Percentiles rank a stretch among this genome's conserved stretches.
Evolutionary conservation across 2,888 invertebrate species (phyloP).

Genomic region (Chouioia cunea): DNA sequence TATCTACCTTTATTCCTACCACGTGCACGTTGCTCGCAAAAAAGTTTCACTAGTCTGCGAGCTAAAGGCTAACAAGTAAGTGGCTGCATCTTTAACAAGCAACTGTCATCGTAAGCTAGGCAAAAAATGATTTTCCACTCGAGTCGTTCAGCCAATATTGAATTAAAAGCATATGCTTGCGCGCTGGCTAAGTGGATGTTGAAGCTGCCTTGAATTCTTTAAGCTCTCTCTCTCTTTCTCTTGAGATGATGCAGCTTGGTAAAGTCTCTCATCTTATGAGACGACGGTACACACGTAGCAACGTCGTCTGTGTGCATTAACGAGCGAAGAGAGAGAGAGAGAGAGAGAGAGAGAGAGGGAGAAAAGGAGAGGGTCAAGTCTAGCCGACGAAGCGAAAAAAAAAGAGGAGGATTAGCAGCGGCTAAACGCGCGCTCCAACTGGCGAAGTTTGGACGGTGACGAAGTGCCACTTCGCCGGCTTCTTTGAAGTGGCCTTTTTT

Average conservation of each 20-base stretch:
- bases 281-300: background rate
- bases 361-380: slow-evolving; percentile 6
- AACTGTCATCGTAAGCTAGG: too few species aligned
- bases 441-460: slow-evolving; percentile 52
- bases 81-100: too few species aligned
- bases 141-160: slow-evolving; percentile 23
- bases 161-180: slow-evolving; percentile 28
- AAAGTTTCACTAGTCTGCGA: too few species aligned
- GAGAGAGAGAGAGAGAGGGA: slow-evolving; percentile 7
- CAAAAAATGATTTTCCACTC: too few species aligned
- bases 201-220: slow-evolving; percentile 2
- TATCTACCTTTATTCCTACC: too few species aligned
- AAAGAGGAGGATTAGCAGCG: slow-evolving; percentile 54
- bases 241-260: slow-evolving; percentile 14
- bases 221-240: background rate
- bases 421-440: slow-evolving; percentile 45
- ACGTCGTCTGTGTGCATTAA: slow-evolving; percentile 1
- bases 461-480: slow-evolving; percentile 56
- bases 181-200: slow-evolving; percentile 16
- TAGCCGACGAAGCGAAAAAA: slow-evolving; percentile 9
- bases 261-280: slow-evolving; percentile 24
- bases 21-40: too few species aligned
- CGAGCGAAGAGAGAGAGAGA: slow-evolving; percentile 18
- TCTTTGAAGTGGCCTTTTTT: slow-evolving; percentile 4
- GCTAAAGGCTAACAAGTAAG: too few species aligned